Evolutionary conservation across 2,797 vertebrate species (phyloP).

Genomic region (Sternarchorhynchus goeldii): DNA sequence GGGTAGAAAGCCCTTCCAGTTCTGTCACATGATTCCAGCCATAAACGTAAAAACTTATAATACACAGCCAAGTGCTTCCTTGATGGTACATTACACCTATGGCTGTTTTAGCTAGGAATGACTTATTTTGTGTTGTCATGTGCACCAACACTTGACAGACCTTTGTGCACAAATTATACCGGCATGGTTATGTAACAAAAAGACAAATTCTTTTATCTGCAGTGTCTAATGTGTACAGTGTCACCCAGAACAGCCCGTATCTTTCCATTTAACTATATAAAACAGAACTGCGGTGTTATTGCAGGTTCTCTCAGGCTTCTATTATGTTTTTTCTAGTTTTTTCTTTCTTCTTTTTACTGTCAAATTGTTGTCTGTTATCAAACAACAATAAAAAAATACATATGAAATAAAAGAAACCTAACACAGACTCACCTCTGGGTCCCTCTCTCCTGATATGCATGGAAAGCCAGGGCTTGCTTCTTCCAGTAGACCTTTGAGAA

Average conservation of each 20-base stretch:
- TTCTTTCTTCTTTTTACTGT: no score
- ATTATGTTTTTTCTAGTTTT: no score
- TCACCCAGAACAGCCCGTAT: not conserved
- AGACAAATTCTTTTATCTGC: not conserved
- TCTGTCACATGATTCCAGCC: not conserved
- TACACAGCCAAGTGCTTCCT: not conserved
- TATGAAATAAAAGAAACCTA: not conserved
- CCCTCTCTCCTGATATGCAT: constrained; percentile 77
- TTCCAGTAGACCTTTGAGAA: constrained; percentile 79
- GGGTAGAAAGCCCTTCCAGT: not conserved
- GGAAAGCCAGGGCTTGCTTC: constrained; percentile 76
- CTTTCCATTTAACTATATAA: not conserved
- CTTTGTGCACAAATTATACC: not conserved
- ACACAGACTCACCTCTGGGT: constrained; percentile 78
- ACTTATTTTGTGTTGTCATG: not conserved
- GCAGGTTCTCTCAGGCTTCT: no score
- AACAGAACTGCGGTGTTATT: not conserved
- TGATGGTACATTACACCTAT: not conserved
- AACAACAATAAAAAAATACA: not conserved
- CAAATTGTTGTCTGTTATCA: not conserved
- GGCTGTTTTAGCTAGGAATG: not conserved
- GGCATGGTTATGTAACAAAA: not conserved
- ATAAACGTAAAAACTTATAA: not conserved
- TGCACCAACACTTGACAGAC: not conserved
- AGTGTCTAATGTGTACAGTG: not conserved